Base-by-base conservation (phyloP, 1,140 invertebrate genomes). In the Papilio polytes region DNA sequence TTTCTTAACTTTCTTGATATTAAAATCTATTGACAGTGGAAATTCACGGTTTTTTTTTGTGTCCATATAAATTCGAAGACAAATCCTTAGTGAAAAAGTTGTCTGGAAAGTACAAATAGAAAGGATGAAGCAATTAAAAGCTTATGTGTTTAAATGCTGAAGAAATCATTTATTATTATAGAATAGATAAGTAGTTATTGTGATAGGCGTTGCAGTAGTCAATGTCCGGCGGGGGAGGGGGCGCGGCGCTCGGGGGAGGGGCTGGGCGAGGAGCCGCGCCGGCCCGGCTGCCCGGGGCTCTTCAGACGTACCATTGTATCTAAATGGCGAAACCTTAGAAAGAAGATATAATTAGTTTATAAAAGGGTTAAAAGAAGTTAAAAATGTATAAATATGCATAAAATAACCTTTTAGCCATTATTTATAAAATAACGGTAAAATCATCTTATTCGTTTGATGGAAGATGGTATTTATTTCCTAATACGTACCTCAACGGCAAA, bases 261-360 rank as follows among this genome's bases (percentile, higher is more conserved):
- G 79, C 90, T 83, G 2, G 97, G 96, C 1, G 97, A 97, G 18
- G 96, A 96, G 3, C 95, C 95, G 15, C 96, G 95, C 10, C 91
- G 88, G 59, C 95, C 94, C 80, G 91, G 90, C 79, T 92, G 88
- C 80, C 94, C 95, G 3, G 95, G 94, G n/a, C 96, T 95, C 86
- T 97, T 97, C 87, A 96, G 92, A 1, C 96, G 96, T 56, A 97
- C 97, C 96, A 97, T 97, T 6, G 97, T 97, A 86, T 98, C 97
- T 89, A 98, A 92, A 90, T 98, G 97, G 51, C 97, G 97, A 89
- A 98, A 98, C 87, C 97, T 98, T 85, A 8, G 36, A 7, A 41
- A 8, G 7, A 8, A 41, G 8, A 41, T 41, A 8, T 8, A 41
- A 41, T 41, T 41, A 36, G 36, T 36, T 36, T 36, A 36, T 4